Percentiles rank a stretch among this genome's conserved stretches.
Conservation (phyloP, 2,888 invertebrate species). For the Julus scanicus region DNA sequence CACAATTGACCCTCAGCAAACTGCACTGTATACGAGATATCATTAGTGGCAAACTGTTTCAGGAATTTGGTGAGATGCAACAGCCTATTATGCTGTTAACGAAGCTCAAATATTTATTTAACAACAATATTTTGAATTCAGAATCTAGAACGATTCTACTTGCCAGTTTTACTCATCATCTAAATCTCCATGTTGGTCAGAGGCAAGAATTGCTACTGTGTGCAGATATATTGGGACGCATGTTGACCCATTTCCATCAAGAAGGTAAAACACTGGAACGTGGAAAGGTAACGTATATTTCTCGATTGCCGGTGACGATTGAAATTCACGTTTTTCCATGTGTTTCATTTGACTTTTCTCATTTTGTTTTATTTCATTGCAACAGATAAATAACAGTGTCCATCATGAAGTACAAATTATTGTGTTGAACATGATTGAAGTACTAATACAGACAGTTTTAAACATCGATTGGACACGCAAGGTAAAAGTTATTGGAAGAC, state of each 20-base stretch:
- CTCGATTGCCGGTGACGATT: slow-evolving; percentile 57
- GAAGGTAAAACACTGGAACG: slow-evolving; percentile 65
- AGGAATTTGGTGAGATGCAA: slow-evolving; percentile 74
- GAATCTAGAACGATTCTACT: slow-evolving; percentile 87
- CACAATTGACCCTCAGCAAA: slow-evolving; percentile 81
- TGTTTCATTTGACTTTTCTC: slow-evolving; percentile 63
- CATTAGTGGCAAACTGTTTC: slow-evolving; percentile 73
- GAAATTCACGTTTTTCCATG: slow-evolving; percentile 66
- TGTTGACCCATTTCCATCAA: slow-evolving; percentile 75
- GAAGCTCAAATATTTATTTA: neutral
- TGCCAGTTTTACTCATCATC: slow-evolving; percentile 84
- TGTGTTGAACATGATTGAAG: slow-evolving; percentile 82
- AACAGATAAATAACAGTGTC: slow-evolving; percentile 72
- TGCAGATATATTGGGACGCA: slow-evolving; percentile 87
- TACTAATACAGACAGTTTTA: slow-evolving; percentile 85
- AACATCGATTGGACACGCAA: slow-evolving; percentile 77
- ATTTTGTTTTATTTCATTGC: slow-evolving; percentile 7
- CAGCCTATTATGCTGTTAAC: neutral
- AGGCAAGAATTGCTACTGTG: slow-evolving; percentile 85
- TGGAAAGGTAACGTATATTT: slow-evolving; percentile 56
- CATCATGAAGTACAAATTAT: slow-evolving; percentile 86
- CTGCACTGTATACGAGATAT: slow-evolving; percentile 84
- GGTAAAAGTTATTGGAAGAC: too few relatives aligned
- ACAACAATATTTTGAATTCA: slow-evolving; percentile 64
- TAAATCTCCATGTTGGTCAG: slow-evolving; percentile 82